Evolutionary conservation across 2,113 vertebrate species (phyloP), one percentile per base, ranked within the genome.

Genomic region (Sander lucioperca): DNA sequence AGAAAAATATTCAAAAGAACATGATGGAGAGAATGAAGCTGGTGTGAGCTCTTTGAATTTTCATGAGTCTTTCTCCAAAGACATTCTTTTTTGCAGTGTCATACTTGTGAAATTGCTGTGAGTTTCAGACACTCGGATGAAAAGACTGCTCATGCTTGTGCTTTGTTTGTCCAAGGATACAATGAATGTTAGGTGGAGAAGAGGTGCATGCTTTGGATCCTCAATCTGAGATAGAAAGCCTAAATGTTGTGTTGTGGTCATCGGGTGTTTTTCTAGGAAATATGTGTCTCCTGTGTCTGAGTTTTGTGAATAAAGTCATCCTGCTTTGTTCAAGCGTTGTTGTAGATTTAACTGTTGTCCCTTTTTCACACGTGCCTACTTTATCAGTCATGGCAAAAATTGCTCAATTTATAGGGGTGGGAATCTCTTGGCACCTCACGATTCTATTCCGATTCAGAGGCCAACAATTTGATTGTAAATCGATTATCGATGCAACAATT

Each of bases 71-170:
- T 36, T 82, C 72, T 72, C 74, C 73, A 77, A 85, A 83, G 36
- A 71, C 23, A 19, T 57, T 75, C 21, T n/a, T 84, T 91, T 91
- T 84, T 90, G 83, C 88, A 48, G 72, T 82, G 84, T 92, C 92
- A 92, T 66, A 21, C 66, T 57, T 57, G 71, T 71, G 70, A 86
- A 73, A 84, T 74, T 2, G n/a, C 45, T 80, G 72, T 1, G 83
- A 73, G 73, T 63, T 83, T 79, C 63, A 87, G 48, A 30, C 30
- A 21, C 30, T 39, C 1, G 4, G 23, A 59, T 70, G 33, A 79
- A 83, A 71, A 65, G 66, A 23, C 19, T 16, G 25, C 48, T 18
- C 45, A 58, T 70, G 89, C 65, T 56, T 56, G 11, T 33, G 68
- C 80, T 87, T 83, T 89, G 77, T 86, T 83, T 88, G 48, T 77